phyloP scores from a whole-genome alignment of 1,140 invertebrate genomes.

The Conus ventricosus region DNA sequence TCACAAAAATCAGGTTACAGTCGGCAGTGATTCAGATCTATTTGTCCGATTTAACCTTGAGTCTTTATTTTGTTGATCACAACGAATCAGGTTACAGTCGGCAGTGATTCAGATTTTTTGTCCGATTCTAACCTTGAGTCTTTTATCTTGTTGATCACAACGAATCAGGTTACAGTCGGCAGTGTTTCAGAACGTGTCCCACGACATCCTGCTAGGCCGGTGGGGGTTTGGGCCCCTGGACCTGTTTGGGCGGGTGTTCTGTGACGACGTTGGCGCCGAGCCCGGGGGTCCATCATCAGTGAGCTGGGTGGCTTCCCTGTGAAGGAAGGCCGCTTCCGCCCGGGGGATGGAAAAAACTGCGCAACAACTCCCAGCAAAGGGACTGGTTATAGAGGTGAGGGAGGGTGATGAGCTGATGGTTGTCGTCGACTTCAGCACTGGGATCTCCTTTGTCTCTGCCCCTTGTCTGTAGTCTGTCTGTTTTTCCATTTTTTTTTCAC shows the following conservation, averaged over 20 bases:
- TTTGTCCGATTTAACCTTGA: too few relatives aligned
- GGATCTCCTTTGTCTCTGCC: too few relatives aligned
- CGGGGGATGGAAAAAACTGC: slow-evolving; percentile 98
- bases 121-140: too few relatives aligned
- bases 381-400: slow-evolving; percentile 86
- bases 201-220: slow-evolving; percentile 93
- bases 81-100: slow-evolving; percentile 51
- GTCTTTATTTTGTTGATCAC: neutral
- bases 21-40: too few relatives aligned
- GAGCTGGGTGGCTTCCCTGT: slow-evolving; percentile 97
- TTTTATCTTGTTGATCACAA: slow-evolving; percentile 19
- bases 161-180: slow-evolving; percentile 55
- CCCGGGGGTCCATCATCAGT: slow-evolving; percentile 95
- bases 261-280: slow-evolving; percentile 97
- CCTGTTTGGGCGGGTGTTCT: slow-evolving; percentile 97
- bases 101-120: slow-evolving; percentile 79
- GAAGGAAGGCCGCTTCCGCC: slow-evolving; percentile 96
- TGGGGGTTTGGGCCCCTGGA: slow-evolving; percentile 94
- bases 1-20: too few relatives aligned
- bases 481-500: too few relatives aligned
- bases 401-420: too few relatives aligned
- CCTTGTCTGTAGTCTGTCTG: too few relatives aligned
- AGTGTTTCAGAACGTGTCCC: slow-evolving; percentile 86
- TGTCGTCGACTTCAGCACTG: too few relatives aligned
- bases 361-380: slow-evolving; percentile 91